Evolutionary conservation across 30 jellyfish, hydroid and myxozoan genomes (phyloP).

Genomic region (Aurelia sp.): DNA sequence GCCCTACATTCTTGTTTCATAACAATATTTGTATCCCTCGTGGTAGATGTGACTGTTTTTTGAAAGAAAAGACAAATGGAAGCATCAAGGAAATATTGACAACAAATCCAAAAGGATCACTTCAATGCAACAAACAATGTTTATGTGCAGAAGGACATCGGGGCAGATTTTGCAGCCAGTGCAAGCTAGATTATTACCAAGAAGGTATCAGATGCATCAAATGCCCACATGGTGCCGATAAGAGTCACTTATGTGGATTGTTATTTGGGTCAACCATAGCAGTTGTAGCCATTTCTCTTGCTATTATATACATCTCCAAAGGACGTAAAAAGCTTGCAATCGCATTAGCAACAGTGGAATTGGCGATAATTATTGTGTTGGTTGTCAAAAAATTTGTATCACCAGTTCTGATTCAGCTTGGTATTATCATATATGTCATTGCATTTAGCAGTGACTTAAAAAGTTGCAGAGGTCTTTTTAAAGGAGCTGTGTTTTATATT

Average conservation of each 20-base stretch:
- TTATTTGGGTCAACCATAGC: conserved; percentile 8
- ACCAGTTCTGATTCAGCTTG: conserved; percentile 12
- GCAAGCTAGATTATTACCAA: conserved; percentile 34
- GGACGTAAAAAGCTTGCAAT: conserved; percentile 9
- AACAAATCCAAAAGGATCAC: background rate
- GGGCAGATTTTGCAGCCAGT: conserved; percentile 69
- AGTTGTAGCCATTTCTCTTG: background rate
- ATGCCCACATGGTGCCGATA: conserved; percentile 34
- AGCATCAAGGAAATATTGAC: background rate
- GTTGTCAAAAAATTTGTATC: conserved; percentile 11
- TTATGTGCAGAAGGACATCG: conserved; percentile 48
- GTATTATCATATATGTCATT: conserved; percentile 11
- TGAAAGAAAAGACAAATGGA: background rate
- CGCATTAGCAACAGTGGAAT: conserved; percentile 20
- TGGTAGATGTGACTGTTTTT: conserved; percentile 26
- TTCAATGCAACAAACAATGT: conserved; percentile 38
- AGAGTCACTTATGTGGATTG: background rate
- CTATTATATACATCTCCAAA: background rate
- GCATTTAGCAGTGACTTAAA: conserved; percentile 23
- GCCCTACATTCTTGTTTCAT: conserved; percentile 27
- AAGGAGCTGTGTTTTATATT: conserved; percentile 43
- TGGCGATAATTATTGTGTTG: conserved; percentile 9
- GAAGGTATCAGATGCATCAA: conserved; percentile 49
- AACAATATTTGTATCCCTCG: conserved; percentile 45
- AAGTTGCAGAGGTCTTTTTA: conserved; percentile 43